A percentile compares a stretch with the other conserved stretches of the same genome.
These are phyloP conservation scores for Dallia pectoralis DNA, from an alignment of 2,797 vertebrate genomes.

Conservation along the genomic window DNA sequence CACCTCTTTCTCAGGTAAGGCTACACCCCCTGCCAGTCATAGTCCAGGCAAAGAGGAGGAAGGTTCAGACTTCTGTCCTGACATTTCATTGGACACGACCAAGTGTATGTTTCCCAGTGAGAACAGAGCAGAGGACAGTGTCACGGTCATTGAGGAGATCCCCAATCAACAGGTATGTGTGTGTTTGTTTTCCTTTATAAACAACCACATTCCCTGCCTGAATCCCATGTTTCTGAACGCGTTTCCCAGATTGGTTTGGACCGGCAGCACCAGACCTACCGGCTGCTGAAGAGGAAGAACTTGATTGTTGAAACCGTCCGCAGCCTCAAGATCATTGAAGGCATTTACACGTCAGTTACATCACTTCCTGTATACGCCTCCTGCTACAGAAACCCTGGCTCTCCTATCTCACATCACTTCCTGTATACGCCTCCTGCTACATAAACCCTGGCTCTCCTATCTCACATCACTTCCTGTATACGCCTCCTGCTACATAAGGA, in stretches of 20 bases:
- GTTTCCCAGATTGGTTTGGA: neutral
- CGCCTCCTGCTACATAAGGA: too few species aligned
- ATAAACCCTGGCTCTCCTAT: too few species aligned
- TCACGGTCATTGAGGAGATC: constrained; percentile 74
- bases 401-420: neutral
- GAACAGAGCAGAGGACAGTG: constrained; percentile 39
- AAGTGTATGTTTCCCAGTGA: constrained; percentile 7
- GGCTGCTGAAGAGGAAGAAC: constrained; percentile 90
- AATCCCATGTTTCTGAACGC: neutral
- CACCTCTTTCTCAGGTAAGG: constrained; percentile 45
- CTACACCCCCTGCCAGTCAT: constrained; percentile 21
- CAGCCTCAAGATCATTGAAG: constrained; percentile 86
- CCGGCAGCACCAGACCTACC: constrained; percentile 53
- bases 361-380: neutral
- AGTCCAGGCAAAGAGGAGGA: constrained; percentile 30
- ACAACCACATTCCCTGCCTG: neutral
- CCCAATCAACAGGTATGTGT: constrained; percentile 67
- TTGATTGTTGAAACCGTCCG: constrained; percentile 90
- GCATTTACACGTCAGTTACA: constrained; percentile 85
- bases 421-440: too few species aligned
- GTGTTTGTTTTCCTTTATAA: neutral
- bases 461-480: too few species aligned
- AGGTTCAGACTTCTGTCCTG: neutral
- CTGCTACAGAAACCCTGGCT: neutral
- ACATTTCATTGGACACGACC: constrained; percentile 4